Percentiles rank a stretch among this genome's conserved stretches.
Evolutionary conservation across 2,888 invertebrate species (phyloP).

Genomic region (Atherix ibis): DNA sequence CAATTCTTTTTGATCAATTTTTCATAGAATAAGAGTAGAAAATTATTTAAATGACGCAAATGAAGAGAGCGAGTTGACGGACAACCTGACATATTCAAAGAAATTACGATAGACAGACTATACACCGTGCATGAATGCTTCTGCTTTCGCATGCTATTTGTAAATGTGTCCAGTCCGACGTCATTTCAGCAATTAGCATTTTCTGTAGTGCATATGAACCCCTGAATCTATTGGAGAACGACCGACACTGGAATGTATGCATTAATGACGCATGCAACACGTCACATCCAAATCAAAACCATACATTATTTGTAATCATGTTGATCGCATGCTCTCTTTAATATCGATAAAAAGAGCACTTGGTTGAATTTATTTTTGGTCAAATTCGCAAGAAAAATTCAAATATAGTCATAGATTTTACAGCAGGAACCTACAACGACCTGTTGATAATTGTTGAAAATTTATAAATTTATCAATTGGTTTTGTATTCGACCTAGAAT

Average conservation of each 20-base stretch:
- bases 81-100: slow-evolving; percentile 2
- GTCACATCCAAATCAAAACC: too few species aligned
- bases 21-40: too few species aligned
- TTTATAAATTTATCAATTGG: too few species aligned
- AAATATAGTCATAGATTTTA: too few species aligned
- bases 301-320: too few species aligned
- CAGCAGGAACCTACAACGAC: slow-evolving; percentile 9
- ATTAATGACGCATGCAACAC: too few species aligned
- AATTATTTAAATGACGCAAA: slow-evolving; percentile 1
- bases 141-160: neutral
- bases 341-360: slow-evolving; percentile 10
- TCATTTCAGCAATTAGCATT: slow-evolving; percentile 17
- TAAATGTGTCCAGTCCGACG: slow-evolving; percentile 18
- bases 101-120: neutral
- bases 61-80: slow-evolving; percentile 6
- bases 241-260: too few species aligned
- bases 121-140: neutral
- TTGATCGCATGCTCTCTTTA: slow-evolving; percentile 8
- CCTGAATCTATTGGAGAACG: too few species aligned
- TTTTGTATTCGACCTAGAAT: too few species aligned
- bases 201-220: too few species aligned
- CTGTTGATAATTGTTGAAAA: slow-evolving; percentile 9
- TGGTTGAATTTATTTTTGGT: slow-evolving; percentile 8
- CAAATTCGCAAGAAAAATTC: neutral
- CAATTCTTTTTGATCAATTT: too few species aligned